Evolutionary conservation across 2,113 vertebrate genomes (phyloP).

Genomic region (Scophthalmus maximus): DNA sequence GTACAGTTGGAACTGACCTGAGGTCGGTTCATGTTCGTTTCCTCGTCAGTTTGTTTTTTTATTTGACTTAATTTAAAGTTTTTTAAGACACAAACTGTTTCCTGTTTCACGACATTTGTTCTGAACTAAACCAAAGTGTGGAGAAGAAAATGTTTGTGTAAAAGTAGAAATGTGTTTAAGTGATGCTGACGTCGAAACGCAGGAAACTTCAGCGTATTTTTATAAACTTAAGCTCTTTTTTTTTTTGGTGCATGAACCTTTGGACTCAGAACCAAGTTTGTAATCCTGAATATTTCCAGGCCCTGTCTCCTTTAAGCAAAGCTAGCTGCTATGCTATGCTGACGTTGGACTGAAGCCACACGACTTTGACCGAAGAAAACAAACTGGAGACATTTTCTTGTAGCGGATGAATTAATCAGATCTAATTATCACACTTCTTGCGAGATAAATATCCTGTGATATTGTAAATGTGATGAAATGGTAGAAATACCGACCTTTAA

Average conservation of each 20-base stretch:
- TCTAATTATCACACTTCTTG: neutral
- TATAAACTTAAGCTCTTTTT: conserved; percentile 58
- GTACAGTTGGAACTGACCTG: conserved; percentile 77
- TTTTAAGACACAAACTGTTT: conserved; percentile 59
- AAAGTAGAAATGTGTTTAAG: conserved; percentile 71
- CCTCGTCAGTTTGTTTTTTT: conserved; percentile 62
- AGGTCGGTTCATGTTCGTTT: conserved; percentile 56
- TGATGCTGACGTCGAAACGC: conserved; percentile 72
- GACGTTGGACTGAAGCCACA: conserved; percentile 12
- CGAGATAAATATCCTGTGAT: neutral
- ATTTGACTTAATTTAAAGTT: conserved; percentile 75
- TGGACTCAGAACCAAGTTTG: conserved; percentile 6
- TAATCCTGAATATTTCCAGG: conserved; percentile 25
- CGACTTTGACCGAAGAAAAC: conserved; percentile 2
- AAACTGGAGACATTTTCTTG: conserved; percentile 5
- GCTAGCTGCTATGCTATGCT: conserved; percentile 35
- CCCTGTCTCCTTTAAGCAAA: neutral
- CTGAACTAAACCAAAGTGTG: conserved; percentile 86
- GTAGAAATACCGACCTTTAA: neutral
- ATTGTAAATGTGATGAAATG: too few relatives aligned
- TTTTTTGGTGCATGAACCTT: conserved; percentile 54
- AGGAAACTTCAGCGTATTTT: conserved; percentile 73
- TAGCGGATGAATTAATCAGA: neutral
- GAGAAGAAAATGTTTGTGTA: conserved; percentile 70
- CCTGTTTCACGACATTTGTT: conserved; percentile 76